A percentile compares a stretch with the other conserved stretches of the same genome.
Conservation (phyloP, 2,888 invertebrate species). For the Thelaira solivaga region DNA sequence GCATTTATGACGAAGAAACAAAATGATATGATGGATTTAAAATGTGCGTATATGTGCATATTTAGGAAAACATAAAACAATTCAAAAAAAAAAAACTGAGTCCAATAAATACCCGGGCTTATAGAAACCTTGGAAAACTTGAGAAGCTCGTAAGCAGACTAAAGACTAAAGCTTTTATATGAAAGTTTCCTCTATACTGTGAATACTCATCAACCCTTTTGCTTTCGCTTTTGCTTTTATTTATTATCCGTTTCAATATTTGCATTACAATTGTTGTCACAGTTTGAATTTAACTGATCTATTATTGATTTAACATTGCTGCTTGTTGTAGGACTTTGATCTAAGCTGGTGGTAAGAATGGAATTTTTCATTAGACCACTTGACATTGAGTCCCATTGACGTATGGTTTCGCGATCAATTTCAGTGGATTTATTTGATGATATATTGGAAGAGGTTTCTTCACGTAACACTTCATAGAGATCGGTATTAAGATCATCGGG, state of each 20-base stretch:
- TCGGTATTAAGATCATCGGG: slow-evolving; percentile 67
- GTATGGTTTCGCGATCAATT: slow-evolving; percentile 89
- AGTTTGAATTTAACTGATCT: slow-evolving; percentile 69
- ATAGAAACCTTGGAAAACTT: too few relatives aligned
- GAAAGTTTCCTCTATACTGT: not conserved
- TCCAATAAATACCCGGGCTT: too few relatives aligned
- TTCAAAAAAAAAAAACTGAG: too few relatives aligned
- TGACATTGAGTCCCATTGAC: slow-evolving; percentile 93
- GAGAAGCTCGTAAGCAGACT: too few relatives aligned
- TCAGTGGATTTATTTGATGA: slow-evolving; percentile 79
- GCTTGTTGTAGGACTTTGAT: slow-evolving; percentile 41
- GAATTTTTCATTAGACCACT: slow-evolving; percentile 84
- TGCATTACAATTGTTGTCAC: slow-evolving; percentile 64
- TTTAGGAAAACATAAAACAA: too few relatives aligned
- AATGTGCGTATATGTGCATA: too few relatives aligned
- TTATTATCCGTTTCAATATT: slow-evolving; percentile 24
- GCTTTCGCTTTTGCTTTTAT: not conserved
- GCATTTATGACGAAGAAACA: too few relatives aligned
- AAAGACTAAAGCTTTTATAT: slow-evolving; percentile 13
- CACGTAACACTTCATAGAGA: slow-evolving; percentile 76
- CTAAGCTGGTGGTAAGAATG: slow-evolving; percentile 33
- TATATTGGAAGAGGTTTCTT: slow-evolving; percentile 72
- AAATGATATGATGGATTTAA: too few relatives aligned
- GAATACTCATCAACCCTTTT: slow-evolving; percentile 6
- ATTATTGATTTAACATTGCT: slow-evolving; percentile 70